A percentile compares a stretch with the other conserved stretches of the same genome.
These are phyloP conservation scores for Formicarius rufipectus DNA, from an alignment of 2,113 vertebrate genomes.

Conservation along the genomic window DNA sequence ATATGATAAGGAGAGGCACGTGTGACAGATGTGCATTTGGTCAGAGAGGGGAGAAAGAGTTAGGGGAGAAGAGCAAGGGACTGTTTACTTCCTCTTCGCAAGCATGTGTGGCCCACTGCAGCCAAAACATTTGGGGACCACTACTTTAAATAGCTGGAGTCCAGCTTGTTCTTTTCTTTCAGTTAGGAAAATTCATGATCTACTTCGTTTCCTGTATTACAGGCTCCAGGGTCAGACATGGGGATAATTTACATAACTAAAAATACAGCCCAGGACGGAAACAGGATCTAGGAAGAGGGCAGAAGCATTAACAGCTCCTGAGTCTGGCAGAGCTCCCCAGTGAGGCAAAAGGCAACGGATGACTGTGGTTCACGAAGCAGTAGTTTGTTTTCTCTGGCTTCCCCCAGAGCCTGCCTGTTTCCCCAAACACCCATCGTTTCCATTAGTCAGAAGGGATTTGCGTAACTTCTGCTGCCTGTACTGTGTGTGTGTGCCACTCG, in stretches of 20 bases:
- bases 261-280: neutral
- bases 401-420: neutral
- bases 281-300: constrained; percentile 19
- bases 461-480: neutral
- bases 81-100: neutral
- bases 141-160: neutral
- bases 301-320: neutral
- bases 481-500: neutral
- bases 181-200: neutral
- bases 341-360: neutral
- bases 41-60: neutral
- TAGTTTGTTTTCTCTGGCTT: neutral
- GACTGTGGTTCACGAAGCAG: accelerated
- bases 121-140: neutral
- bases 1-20: neutral
- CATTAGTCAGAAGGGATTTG: neutral
- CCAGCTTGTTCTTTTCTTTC: neutral
- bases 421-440: neutral
- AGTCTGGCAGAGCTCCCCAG: neutral
- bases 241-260: constrained; percentile 31
- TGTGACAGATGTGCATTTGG: neutral
- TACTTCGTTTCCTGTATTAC: neutral
- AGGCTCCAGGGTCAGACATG: neutral
- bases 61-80: too few relatives aligned
- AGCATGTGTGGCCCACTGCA: neutral